Evolutionary conservation across 2,113 vertebrate species (phyloP), one percentile per base, ranked within the genome.

Genomic region (Ailuropoda melanoleuca): DNA sequence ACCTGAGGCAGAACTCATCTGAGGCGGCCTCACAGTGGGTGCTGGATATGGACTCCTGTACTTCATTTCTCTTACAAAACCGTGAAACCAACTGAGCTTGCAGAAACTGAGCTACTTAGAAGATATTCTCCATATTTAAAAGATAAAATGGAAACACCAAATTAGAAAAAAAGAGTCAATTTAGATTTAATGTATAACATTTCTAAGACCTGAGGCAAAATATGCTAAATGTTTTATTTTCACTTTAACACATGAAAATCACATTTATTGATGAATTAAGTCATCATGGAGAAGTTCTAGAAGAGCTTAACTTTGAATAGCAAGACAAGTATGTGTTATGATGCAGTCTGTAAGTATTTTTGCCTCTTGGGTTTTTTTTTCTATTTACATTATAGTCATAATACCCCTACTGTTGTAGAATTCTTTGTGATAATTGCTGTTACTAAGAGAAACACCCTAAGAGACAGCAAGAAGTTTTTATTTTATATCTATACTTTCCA

Each of bases 61-160:
- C 48, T 26, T 89, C 46, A 77, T 66, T 23, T 17, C 53, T 72
- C 31, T 81, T 66, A 66, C 64, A 70, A 97, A 96, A 85, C 58
- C 1, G 6, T 93, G 82, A 92, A 48, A 23, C 10, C 34, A 34
- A 12, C 3, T 1, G 55, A 94, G 23, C 18, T 37, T n/a, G 64
- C 56, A 48, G 78, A 86, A 89, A 34, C 82, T 12, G 50, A 90
- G 50, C 78, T 70, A 21, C 39, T 70, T 14, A 86, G 58, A 60
- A 91, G 77, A 19, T 53, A 93, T 90, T 97, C 96, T 62, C 66
- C 72, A 34, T 96, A 96, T 97, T 97, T 97, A 96, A 96, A 97
- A 81, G 81, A 50, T 56, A 74, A 84, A 92, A 37, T 31, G 24
- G 39, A 90, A 90, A 64, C 12, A 68, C 50, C 55, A 21, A 93